A percentile compares a stretch with the other conserved stretches of the same genome.
phyloP scores from a whole-genome alignment of 1,140 invertebrate species.

The Drosophila trapezifrons region DNA sequence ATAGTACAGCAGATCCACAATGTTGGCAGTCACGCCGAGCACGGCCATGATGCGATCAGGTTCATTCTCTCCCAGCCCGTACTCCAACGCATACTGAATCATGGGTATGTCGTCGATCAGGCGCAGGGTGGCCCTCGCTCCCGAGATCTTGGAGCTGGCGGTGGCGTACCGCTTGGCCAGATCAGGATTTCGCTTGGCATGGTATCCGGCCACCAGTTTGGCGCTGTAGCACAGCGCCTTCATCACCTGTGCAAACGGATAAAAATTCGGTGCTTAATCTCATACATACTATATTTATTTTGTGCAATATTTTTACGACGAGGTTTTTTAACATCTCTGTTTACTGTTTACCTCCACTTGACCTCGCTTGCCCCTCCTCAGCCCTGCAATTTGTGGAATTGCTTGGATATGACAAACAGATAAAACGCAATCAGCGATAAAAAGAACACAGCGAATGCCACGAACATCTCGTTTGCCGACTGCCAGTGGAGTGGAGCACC shows the following conservation, averaged over 20 bases:
- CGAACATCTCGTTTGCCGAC: slow-evolving; percentile 47
- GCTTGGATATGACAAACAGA: slow-evolving; percentile 67
- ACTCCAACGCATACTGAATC: slow-evolving; percentile 87
- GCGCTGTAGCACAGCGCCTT: slow-evolving; percentile 88
- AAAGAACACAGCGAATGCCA: slow-evolving; percentile 61
- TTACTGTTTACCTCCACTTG: slow-evolving; percentile 47
- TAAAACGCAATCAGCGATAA: slow-evolving; percentile 70
- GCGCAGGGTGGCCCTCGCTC: slow-evolving; percentile 88
- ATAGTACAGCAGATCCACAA: slow-evolving; percentile 90
- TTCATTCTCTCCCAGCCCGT: slow-evolving; percentile 88
- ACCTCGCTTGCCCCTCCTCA: slow-evolving; percentile 35
- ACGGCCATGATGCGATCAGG: slow-evolving; percentile 87
- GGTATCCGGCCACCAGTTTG: slow-evolving; percentile 86
- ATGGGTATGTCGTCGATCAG: slow-evolving; percentile 91
- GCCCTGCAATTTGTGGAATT: slow-evolving; percentile 68
- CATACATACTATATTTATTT: neutral
- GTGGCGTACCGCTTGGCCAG: slow-evolving; percentile 86
- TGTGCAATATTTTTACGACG: neutral
- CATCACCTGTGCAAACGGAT: slow-evolving; percentile 85
- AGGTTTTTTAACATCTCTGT: slow-evolving; percentile 10
- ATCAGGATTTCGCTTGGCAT: slow-evolving; percentile 84
- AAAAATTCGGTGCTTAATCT: slow-evolving; percentile 13
- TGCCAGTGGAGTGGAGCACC: slow-evolving; percentile 19
- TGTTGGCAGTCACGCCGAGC: slow-evolving; percentile 89
- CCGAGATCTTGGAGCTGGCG: slow-evolving; percentile 88